Evolutionary conservation across 2,797 vertebrate species (phyloP).

Genomic region (Pipistrellus kuhlii): DNA sequence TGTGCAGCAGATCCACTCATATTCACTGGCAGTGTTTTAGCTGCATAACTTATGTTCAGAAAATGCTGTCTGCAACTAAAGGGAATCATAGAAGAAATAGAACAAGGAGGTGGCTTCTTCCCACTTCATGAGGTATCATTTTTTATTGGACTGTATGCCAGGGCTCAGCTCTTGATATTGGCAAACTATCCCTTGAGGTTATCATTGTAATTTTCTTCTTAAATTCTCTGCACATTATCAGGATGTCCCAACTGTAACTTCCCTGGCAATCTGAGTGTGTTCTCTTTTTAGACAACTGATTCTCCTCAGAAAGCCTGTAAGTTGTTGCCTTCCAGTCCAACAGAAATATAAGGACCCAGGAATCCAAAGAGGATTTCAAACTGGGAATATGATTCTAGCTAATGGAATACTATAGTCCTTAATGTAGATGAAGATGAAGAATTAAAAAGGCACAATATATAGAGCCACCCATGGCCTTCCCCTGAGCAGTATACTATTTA

Average conservation of each 20-base stretch:
- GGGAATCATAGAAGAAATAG: rapidly evolving
- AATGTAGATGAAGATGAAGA: not conserved
- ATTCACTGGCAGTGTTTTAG: not conserved
- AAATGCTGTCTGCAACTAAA: not conserved
- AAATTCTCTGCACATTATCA: not conserved
- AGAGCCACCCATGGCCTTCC: not conserved
- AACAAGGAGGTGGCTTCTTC: not conserved
- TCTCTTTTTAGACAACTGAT: not conserved
- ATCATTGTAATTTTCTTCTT: not conserved
- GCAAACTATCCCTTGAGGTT: not conserved
- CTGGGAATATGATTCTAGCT: not conserved
- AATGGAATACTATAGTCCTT: not conserved
- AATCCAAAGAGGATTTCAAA: not conserved
- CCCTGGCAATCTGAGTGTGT: not conserved
- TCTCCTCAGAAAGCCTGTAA: not conserved
- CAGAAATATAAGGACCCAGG: not conserved
- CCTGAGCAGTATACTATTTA: not conserved
- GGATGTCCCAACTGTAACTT: not conserved
- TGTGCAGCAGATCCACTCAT: not conserved
- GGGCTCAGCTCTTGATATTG: not conserved
- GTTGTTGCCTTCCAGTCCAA: not conserved
- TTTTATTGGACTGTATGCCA: rapidly evolving
- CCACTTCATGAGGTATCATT: rapidly evolving
- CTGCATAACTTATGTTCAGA: not conserved
- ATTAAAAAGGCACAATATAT: not conserved